Evolutionary conservation across 2,888 invertebrate genomes (phyloP).

Genomic region (Drosophila dives): DNA sequence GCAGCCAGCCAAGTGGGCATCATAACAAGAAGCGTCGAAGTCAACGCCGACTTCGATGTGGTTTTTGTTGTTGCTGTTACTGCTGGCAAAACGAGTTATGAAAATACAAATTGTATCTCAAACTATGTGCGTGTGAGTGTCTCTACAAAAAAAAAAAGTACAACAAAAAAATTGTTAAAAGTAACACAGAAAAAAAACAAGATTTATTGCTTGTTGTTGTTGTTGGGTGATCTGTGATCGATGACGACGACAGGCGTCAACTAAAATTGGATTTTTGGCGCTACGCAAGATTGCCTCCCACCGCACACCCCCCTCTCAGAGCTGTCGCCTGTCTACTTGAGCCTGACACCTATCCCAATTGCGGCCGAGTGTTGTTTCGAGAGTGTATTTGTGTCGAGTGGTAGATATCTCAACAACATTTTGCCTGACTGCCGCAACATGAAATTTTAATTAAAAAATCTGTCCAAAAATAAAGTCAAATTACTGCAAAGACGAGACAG

Average conservation of each 20-base stretch:
- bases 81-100: slow-evolving; percentile 71
- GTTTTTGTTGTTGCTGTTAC: slow-evolving; percentile 12
- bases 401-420: slow-evolving; percentile 61
- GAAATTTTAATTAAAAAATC: slow-evolving; percentile 81
- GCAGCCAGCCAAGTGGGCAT: slow-evolving; percentile 63
- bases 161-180: slow-evolving; percentile 57
- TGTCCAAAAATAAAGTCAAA: slow-evolving; percentile 72
- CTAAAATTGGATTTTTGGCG: slow-evolving; percentile 74
- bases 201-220: slow-evolving; percentile 47
- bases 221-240: slow-evolving; percentile 66
- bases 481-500: slow-evolving; percentile 44
- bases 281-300: slow-evolving; percentile 24
- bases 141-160: not conserved
- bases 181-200: slow-evolving; percentile 46
- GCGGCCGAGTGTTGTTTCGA: slow-evolving; percentile 20
- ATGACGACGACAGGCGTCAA: slow-evolving; percentile 70
- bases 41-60: slow-evolving; percentile 24
- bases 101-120: slow-evolving; percentile 73
- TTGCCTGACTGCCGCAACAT: slow-evolving; percentile 58
- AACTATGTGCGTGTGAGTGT: slow-evolving; percentile 47
- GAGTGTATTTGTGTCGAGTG: slow-evolving; percentile 33
- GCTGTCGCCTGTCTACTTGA: slow-evolving; percentile 58
- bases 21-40: slow-evolving; percentile 56
- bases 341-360: slow-evolving; percentile 48
- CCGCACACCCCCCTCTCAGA: slow-evolving; percentile 10